phyloP scores from a whole-genome alignment of 2,888 invertebrate genomes.

The Phyllotreta cruciferae region DNA sequence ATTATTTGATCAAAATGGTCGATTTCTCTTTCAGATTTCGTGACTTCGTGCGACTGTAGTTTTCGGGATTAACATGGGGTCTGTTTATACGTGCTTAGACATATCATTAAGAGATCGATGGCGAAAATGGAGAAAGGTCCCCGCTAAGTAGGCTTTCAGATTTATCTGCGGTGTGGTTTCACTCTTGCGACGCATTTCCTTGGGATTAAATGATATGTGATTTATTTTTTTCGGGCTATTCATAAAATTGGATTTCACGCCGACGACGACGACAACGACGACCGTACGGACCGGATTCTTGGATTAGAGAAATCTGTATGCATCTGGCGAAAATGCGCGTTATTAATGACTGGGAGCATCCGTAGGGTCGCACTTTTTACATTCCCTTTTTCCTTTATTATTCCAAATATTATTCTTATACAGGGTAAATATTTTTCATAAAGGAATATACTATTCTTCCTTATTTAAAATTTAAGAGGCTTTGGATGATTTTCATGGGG shows the following conservation, averaged over 20 bases:
- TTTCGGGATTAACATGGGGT: constrained; percentile 43
- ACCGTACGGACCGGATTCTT: constrained; percentile 4
- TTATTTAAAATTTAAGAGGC: too few relatives aligned
- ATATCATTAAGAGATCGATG: constrained; percentile 49
- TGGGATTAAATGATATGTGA: constrained; percentile 34
- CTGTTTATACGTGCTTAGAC: constrained; percentile 48
- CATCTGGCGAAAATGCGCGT: constrained; percentile 16
- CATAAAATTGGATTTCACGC: constrained; percentile 25
- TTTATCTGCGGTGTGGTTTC: constrained; percentile 36
- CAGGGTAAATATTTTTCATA: too few relatives aligned
- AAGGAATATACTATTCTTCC: too few relatives aligned
- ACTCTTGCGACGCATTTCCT: constrained; percentile 35
- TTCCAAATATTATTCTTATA: too few relatives aligned
- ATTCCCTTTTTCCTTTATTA: too few relatives aligned
- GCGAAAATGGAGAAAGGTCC: constrained; percentile 32
- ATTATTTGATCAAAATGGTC: constrained; percentile 12
- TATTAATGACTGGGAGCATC: constrained; percentile 1
- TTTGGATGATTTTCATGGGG: too few relatives aligned
- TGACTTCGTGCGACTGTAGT: constrained; percentile 44
- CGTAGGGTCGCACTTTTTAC: not conserved
- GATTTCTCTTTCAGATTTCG: constrained; percentile 15
- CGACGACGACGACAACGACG: not conserved
- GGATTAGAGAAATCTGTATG: constrained; percentile 14
- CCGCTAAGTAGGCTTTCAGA: constrained; percentile 30
- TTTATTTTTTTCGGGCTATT: constrained; percentile 31